Percentiles rank a stretch among this genome's conserved stretches.
These are phyloP conservation scores for Notamacropus eugenii DNA, from an alignment of 2,797 vertebrate species.

Conservation along the genomic window DNA sequence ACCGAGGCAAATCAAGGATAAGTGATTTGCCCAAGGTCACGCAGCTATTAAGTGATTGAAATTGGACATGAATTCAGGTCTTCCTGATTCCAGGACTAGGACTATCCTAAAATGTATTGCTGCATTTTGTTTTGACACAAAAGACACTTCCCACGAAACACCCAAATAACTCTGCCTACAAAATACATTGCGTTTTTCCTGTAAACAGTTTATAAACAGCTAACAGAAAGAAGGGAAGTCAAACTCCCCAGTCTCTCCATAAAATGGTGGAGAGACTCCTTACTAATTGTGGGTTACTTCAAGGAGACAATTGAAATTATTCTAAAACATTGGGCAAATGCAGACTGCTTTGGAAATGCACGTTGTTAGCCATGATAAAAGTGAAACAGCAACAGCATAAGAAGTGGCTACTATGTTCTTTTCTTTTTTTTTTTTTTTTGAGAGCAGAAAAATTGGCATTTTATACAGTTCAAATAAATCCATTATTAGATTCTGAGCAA, in stretches of 20 bases:
- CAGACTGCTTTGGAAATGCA: conserved; percentile 5
- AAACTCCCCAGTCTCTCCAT: conserved; percentile 17
- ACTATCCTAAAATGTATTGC: conserved; percentile 1
- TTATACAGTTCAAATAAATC: neutral
- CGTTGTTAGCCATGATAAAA: conserved; percentile 20
- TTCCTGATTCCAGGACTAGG: neutral
- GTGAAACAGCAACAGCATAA: neutral
- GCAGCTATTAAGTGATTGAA: neutral
- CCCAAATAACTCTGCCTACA: conserved; percentile 9
- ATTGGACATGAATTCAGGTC: neutral
- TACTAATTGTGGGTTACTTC: conserved; percentile 28
- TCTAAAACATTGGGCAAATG: neutral
- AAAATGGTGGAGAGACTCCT: neutral
- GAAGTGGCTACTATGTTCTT: neutral
- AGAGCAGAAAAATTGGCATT: neutral
- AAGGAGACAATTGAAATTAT: conserved; percentile 17
- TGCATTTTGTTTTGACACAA: conserved; percentile 48
- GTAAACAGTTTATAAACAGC: conserved; percentile 14
- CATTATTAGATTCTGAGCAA: conserved; percentile 28
- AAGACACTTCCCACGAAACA: conserved; percentile 50
- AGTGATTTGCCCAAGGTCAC: neutral
- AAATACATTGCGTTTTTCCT: conserved; percentile 5
- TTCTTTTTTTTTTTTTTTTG: neutral
- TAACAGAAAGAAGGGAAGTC: neutral
- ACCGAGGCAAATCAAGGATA: neutral